Conservation (phyloP, 2,797 vertebrate species). For the Trematomus bernacchii region DNA sequence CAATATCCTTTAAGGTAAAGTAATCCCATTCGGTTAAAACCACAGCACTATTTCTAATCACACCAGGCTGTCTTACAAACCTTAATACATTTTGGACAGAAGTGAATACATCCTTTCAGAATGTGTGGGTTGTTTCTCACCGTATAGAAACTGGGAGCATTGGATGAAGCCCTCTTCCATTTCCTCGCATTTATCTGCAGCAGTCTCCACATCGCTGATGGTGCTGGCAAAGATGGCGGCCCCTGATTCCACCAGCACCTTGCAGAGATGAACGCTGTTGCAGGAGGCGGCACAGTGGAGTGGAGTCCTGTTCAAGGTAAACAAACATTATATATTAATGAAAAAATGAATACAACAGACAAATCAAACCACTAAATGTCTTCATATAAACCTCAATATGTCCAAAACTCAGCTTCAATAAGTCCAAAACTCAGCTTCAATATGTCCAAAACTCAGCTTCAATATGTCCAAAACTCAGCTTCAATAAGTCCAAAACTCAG, state of each 20-base stretch:
- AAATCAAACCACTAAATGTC: background rate
- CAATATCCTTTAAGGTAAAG: background rate
- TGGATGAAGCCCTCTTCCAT: conserved; percentile 98
- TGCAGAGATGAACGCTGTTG: conserved; percentile 99
- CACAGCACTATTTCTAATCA: background rate
- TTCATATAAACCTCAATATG: no score
- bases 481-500: no score
- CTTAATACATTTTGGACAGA: background rate
- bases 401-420: no score
- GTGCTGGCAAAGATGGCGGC: conserved; percentile 98
- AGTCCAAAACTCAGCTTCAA: no score
- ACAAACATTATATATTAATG: conserved; percentile 5
- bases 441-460: no score
- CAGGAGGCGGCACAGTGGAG: conserved; percentile 98
- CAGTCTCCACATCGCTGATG: conserved; percentile 97
- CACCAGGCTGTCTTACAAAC: background rate
- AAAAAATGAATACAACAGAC: background rate
- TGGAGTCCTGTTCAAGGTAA: conserved; percentile 89
- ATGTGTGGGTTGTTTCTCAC: conserved; percentile 74
- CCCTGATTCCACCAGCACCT: conserved; percentile 96
- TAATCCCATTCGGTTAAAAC: background rate
- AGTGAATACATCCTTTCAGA: background rate
- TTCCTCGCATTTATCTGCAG: conserved; percentile 98
- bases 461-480: no score
- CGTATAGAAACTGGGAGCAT: conserved; percentile 98